phyloP scores from a whole-genome alignment of 2,888 invertebrate species.

The Drosophila phalerata region DNA sequence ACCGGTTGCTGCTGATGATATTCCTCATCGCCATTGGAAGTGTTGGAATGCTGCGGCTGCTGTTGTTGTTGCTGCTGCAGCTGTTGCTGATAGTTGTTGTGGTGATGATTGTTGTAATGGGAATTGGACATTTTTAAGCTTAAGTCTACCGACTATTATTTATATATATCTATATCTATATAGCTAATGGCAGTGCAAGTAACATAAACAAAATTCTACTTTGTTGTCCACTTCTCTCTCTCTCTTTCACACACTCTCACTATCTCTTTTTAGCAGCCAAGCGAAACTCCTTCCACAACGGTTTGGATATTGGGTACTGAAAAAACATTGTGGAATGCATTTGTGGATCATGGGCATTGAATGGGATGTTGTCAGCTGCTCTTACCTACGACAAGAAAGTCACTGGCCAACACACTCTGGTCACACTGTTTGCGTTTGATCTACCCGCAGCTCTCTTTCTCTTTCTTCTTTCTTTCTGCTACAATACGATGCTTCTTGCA shows the following conservation, averaged over 20 bases:
- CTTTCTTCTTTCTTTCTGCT: constrained; percentile 23
- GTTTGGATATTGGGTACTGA: constrained; percentile 44
- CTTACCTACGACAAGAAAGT: constrained; percentile 51
- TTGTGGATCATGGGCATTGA: neutral
- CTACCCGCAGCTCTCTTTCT: constrained; percentile 22
- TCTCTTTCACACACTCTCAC: neutral
- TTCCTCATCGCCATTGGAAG: constrained; percentile 64
- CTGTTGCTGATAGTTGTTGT: constrained; percentile 66
- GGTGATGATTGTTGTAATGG: constrained; percentile 68
- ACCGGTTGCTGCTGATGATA: constrained; percentile 69
- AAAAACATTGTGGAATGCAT: constrained; percentile 17
- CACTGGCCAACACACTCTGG: constrained; percentile 30
- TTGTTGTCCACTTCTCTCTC: neutral
- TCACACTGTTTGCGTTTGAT: constrained; percentile 14
- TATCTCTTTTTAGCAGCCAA: constrained; percentile 54
- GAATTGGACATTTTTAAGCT: constrained; percentile 73
- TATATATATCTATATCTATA: constrained; percentile 58
- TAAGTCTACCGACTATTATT: constrained; percentile 57
- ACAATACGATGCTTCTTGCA: constrained; percentile 36
- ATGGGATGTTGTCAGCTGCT: neutral
- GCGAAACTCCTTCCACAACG: constrained; percentile 52
- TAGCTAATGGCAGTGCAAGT: constrained; percentile 82
- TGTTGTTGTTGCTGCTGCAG: constrained; percentile 47
- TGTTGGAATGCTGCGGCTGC: constrained; percentile 58
- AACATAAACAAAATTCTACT: constrained; percentile 45